phyloP scores from a whole-genome alignment of 2,113 vertebrate species.

The Trichomycterus rosablanca region DNA sequence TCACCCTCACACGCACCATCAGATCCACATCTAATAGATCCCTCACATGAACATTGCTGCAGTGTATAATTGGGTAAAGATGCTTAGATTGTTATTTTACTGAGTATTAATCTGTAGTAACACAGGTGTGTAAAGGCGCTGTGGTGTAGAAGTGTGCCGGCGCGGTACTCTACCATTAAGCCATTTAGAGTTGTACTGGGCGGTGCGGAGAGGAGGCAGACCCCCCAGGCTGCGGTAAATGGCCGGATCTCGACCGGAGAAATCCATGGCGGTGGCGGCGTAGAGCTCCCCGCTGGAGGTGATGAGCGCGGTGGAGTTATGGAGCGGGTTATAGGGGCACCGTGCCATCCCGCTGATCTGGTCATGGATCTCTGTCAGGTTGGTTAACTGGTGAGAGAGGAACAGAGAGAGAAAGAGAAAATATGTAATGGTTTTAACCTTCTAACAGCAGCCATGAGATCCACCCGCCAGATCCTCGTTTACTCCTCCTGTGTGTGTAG shows the following conservation, averaged over 20 bases:
- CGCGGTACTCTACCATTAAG: constrained; percentile 97
- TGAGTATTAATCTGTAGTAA: no score
- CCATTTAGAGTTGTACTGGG: constrained; percentile 98
- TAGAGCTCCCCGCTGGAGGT: constrained; percentile 90
- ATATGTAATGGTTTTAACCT: no score
- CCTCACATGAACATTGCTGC: no score
- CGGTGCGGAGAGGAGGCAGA: constrained; percentile 88
- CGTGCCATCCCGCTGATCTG: constrained; percentile 98
- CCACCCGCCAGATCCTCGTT: no score
- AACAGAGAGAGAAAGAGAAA: background rate
- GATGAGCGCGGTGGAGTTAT: constrained; percentile 96
- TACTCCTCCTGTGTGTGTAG: no score
- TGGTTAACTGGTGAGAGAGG: constrained; percentile 71
- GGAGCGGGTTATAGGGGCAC: constrained; percentile 93
- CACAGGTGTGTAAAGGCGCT: no score
- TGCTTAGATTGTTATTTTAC: no score
- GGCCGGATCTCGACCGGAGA: constrained; percentile 91
- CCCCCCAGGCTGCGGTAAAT: constrained; percentile 92
- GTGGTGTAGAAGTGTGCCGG: no score
- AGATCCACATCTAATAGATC: no score
- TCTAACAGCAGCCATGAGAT: no score
- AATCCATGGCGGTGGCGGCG: constrained; percentile 95
- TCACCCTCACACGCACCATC: no score
- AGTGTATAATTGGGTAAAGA: no score
- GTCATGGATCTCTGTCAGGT: constrained; percentile 90